phyloP scores from a whole-genome alignment of 2,113 vertebrate genomes.

The Pipra filicauda region DNA sequence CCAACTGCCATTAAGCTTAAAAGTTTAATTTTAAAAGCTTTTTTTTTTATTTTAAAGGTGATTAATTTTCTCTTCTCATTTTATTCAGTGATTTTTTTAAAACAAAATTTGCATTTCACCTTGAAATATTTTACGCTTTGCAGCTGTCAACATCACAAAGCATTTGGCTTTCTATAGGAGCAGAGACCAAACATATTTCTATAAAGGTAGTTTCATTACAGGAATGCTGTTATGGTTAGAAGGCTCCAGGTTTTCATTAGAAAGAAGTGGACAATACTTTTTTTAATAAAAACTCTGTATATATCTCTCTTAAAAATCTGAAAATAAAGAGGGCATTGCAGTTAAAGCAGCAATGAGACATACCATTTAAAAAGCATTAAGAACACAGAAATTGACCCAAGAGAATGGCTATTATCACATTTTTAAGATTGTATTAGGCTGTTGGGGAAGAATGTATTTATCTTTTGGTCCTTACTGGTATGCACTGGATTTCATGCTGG shows the following conservation, averaged over 20 bases:
- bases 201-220: not conserved
- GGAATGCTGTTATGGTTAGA: not conserved
- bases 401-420: not conserved
- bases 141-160: not conserved
- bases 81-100: not conserved
- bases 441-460: conserved; percentile 10
- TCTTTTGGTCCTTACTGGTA: conserved; percentile 34
- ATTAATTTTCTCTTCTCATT: not conserved
- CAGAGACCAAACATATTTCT: not conserved
- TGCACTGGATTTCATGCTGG: conserved; percentile 13
- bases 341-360: not conserved
- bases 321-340: not conserved
- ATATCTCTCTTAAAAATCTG: not conserved
- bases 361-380: not conserved
- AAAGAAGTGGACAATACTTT: not conserved
- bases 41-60: not conserved
- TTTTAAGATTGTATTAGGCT: not conserved
- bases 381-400: not conserved
- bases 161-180: not conserved
- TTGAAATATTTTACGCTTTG: not conserved
- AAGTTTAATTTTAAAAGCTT: not conserved
- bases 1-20: not conserved
- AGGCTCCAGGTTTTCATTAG: not conserved
- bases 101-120: not conserved
- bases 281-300: not conserved